Conservation (phyloP, 64 coral and sea anemone species). For the Montipora foliosa region DNA sequence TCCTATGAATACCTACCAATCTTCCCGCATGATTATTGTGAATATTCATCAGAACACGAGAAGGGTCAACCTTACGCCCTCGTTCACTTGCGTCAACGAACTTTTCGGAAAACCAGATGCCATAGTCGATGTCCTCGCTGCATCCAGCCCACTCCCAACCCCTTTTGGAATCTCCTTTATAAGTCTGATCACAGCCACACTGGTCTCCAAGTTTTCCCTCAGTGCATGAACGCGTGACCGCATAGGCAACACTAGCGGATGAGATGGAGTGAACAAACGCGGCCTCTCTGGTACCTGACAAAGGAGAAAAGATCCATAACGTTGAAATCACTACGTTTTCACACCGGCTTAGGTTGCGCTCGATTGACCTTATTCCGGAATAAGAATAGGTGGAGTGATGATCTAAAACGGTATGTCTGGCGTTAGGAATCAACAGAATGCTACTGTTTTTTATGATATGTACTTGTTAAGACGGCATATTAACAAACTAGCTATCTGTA, state of each 20-base stretch:
- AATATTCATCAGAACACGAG: constrained; percentile 90
- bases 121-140: constrained; percentile 90
- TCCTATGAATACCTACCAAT: constrained; percentile 46
- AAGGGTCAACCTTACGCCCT: constrained; percentile 64
- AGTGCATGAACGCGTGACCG: constrained; percentile 88
- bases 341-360: too few species aligned
- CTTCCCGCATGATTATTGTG: constrained; percentile 93
- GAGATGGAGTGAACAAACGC: constrained; percentile 95
- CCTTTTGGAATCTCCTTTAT: constrained; percentile 40
- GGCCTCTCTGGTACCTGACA: constrained; percentile 90
- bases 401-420: too few species aligned
- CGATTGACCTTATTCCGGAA: too few species aligned
- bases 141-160: constrained; percentile 93
- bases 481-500: too few species aligned
- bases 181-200: constrained; percentile 86
- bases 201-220: constrained; percentile 76
- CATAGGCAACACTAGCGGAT: constrained; percentile 82
- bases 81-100: constrained; percentile 92
- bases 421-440: too few species aligned
- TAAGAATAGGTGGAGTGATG: too few species aligned
- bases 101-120: constrained; percentile 75
- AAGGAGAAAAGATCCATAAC: neutral
- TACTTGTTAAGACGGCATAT: too few species aligned
- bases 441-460: too few species aligned
- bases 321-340: too few species aligned